Percentiles rank a stretch among this genome's conserved stretches.
Conservation (phyloP, 2,888 invertebrate genomes). For the Leucophora obtusa region DNA sequence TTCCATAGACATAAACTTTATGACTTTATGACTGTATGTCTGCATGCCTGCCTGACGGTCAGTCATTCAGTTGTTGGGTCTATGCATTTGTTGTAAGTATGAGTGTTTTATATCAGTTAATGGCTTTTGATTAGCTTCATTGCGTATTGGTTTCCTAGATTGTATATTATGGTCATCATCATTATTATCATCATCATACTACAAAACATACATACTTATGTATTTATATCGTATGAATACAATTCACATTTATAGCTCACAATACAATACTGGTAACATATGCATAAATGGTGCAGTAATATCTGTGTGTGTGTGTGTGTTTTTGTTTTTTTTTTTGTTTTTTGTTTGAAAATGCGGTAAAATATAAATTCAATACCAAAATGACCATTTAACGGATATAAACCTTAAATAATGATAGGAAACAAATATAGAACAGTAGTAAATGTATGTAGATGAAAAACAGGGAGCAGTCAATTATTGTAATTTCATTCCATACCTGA, state of each 20-base stretch:
- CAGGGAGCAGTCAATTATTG: constrained; percentile 51
- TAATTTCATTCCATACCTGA: constrained; percentile 24
- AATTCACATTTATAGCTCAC: background rate
- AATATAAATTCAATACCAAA: constrained; percentile 63
- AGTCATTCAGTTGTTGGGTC: background rate
- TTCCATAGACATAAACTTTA: constrained; percentile 29
- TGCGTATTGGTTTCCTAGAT: constrained; percentile 62
- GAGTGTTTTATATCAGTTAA: constrained; percentile 59
- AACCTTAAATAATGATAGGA: constrained; percentile 57
- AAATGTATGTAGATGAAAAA: constrained; percentile 6
- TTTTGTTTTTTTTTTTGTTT: background rate
- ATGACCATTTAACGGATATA: constrained; percentile 48
- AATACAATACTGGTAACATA: background rate
- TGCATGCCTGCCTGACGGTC: background rate
- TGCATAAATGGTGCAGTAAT: constrained; percentile 55
- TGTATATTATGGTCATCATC: constrained; percentile 38
- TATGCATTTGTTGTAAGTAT: background rate
- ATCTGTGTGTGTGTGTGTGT: constrained; percentile 10
- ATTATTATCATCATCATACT: constrained; percentile 23
- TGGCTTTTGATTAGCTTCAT: constrained; percentile 66
- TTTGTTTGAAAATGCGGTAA: constrained; percentile 56
- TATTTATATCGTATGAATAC: no score
- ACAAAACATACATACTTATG: constrained; percentile 6
- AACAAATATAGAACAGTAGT: constrained; percentile 40
- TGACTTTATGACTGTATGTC: constrained; percentile 45